Evolutionary conservation across 2,113 vertebrate species (phyloP).

Genomic region (Dicaeum eximium): DNA sequence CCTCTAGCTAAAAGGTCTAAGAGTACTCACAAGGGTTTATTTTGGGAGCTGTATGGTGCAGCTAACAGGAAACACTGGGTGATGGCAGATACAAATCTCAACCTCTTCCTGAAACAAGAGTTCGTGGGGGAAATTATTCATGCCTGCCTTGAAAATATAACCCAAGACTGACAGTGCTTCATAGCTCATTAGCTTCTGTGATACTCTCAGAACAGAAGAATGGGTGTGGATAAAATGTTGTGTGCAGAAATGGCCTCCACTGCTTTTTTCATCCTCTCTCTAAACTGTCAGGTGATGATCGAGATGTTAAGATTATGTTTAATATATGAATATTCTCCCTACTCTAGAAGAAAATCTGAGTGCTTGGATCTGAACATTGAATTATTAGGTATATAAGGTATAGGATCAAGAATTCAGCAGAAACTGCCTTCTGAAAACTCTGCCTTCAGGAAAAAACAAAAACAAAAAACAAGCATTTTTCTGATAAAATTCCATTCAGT

Average conservation of each 20-base stretch:
- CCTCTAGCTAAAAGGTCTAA: background rate
- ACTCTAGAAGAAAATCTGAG: background rate
- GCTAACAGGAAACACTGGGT: background rate
- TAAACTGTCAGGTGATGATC: background rate
- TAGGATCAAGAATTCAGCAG: background rate
- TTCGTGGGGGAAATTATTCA: background rate
- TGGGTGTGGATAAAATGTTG: background rate
- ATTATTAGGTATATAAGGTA: background rate
- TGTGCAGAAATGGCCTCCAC: background rate
- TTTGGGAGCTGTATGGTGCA: conserved; percentile 14
- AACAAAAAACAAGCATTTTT: too few species aligned
- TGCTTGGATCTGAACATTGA: background rate
- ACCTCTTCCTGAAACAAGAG: conserved; percentile 2
- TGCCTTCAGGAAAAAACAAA: background rate
- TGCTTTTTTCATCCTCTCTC: background rate
- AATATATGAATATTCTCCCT: background rate
- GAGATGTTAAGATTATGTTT: background rate
- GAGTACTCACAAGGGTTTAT: conserved; percentile 8
- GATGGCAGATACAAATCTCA: background rate
- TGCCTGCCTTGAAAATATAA: background rate
- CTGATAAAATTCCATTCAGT: background rate
- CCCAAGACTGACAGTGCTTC: background rate
- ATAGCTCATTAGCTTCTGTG: background rate
- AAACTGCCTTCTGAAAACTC: background rate
- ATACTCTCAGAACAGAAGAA: background rate